Percentiles rank a stretch among this genome's conserved stretches.
These are phyloP conservation scores for Mythimna ferrago DNA, from an alignment of 2,888 invertebrate species.

Conservation along the genomic window DNA sequence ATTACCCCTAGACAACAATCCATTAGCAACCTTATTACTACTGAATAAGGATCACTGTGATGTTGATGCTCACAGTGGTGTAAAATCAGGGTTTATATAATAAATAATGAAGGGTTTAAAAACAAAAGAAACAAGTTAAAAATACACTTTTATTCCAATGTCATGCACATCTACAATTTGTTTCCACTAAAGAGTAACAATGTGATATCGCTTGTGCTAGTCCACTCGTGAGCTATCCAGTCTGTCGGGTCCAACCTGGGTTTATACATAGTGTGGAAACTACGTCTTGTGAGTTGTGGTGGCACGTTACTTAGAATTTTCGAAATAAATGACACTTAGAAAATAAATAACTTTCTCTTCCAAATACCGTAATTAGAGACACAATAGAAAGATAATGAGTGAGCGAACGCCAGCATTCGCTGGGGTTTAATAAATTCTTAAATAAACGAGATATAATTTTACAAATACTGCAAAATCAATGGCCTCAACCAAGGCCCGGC, in stretches of 20 bases:
- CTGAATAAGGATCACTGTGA: too few species aligned
- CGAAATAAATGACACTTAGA: not conserved
- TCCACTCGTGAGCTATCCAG: slow-evolving; percentile 75
- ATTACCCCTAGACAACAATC: too few species aligned
- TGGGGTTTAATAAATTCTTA: too few species aligned
- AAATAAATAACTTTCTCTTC: too few species aligned
- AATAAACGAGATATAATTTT: not conserved
- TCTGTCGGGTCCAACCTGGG: slow-evolving; percentile 63
- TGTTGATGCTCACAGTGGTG: too few species aligned
- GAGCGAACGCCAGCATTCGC: too few species aligned
- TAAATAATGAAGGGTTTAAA: slow-evolving; percentile 47
- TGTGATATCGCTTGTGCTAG: slow-evolving; percentile 83
- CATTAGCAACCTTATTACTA: too few species aligned
- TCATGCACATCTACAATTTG: slow-evolving; percentile 89
- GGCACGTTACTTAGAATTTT: not conserved
- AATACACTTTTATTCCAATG: slow-evolving; percentile 88
- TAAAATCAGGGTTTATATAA: not conserved
- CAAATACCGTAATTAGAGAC: too few species aligned
- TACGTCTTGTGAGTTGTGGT: slow-evolving; percentile 42
- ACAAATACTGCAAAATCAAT: not conserved
- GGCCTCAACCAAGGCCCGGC: too few species aligned
- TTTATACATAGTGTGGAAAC: slow-evolving; percentile 52
- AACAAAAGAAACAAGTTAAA: slow-evolving; percentile 77
- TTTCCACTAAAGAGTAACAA: slow-evolving; percentile 82
- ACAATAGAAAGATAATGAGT: too few species aligned